Evolutionary conservation across 2,797 vertebrate genomes (phyloP), one percentile per base, ranked within the genome.

Genomic region (Macroramphosus scolopax): DNA sequence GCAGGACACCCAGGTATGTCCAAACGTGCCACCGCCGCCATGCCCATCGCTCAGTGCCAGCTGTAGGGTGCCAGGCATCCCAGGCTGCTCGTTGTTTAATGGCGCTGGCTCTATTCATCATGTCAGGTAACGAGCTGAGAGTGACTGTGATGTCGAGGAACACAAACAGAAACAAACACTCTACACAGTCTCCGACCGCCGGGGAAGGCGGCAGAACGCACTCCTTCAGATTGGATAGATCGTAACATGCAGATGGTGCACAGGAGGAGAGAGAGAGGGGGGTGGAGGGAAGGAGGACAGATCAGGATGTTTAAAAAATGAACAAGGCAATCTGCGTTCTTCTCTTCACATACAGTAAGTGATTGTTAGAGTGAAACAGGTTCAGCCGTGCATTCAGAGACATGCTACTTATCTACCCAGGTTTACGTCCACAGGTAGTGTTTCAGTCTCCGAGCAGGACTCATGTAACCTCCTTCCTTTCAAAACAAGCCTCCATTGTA

Each of bases 81-180:
- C 22, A 33, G 64, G 64, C 70, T 83, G 81, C 78, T 62, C 66
- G 82, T 81, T 85, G 82, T 81, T 89, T 87, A 88, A 88, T 74
- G 77, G 69, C 68, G 59, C 71, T 70, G 47, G 33, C 58, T 79
- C 51, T 77, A 86, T 89, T 82, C 78, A 86, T 89, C 85, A 88
- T 83, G 81, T 85, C 87, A 84, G 83, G 83, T 86, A 90, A 88
- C 85, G 87, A 89, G 86, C 84, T 84, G 78, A 83, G 76, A 85
- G 78, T 72, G 80, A 83, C 77, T 71, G 65, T 55, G 77, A 78
- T 73, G 66, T 53, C 70, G 63, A 31, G 15, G 57, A 73, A 46
- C 61, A 43, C 38, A 38, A 25, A 54, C 71, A 59, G 68, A 54
- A 44, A 68, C 59, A 44, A 25, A 32, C 17, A 13, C 43, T 34